These are phyloP conservation scores for Drosophila lutescens DNA, from an alignment of 2,888 invertebrate genomes.

Conservation along the genomic window DNA sequence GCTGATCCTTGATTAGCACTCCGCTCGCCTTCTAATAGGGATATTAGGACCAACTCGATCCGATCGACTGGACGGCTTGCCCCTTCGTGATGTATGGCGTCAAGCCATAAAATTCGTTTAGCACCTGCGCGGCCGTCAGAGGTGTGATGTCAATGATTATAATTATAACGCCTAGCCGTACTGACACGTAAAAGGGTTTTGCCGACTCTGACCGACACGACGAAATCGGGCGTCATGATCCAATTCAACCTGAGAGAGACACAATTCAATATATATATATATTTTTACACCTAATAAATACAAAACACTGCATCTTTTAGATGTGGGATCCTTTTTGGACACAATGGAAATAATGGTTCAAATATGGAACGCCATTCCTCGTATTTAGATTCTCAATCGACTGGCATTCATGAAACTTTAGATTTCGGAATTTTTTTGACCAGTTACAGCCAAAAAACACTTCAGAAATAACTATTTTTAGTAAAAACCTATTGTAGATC, in stretches of 20 bases:
- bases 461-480: too few relatives aligned
- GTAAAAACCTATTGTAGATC: too few relatives aligned
- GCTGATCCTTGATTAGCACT: conserved; percentile 72
- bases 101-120: conserved; percentile 76
- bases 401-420: too few relatives aligned
- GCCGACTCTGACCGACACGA: conserved; percentile 33
- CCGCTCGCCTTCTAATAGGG: conserved; percentile 38
- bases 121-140: conserved; percentile 52
- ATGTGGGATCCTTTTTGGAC: too few relatives aligned
- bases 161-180: conserved; percentile 63
- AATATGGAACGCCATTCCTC: too few relatives aligned
- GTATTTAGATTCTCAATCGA: too few relatives aligned
- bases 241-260: not conserved
- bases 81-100: conserved; percentile 55
- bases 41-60: conserved; percentile 24
- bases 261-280: too few relatives aligned
- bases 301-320: too few relatives aligned
- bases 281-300: too few relatives aligned
- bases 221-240: conserved; percentile 53
- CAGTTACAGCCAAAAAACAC: too few relatives aligned
- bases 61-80: conserved; percentile 9
- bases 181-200: conserved; percentile 60
- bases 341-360: too few relatives aligned
- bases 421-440: too few relatives aligned
- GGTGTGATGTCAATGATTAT: conserved; percentile 73